Evolutionary conservation across 2,888 invertebrate species (phyloP).

Genomic region (Philereme transversata): DNA sequence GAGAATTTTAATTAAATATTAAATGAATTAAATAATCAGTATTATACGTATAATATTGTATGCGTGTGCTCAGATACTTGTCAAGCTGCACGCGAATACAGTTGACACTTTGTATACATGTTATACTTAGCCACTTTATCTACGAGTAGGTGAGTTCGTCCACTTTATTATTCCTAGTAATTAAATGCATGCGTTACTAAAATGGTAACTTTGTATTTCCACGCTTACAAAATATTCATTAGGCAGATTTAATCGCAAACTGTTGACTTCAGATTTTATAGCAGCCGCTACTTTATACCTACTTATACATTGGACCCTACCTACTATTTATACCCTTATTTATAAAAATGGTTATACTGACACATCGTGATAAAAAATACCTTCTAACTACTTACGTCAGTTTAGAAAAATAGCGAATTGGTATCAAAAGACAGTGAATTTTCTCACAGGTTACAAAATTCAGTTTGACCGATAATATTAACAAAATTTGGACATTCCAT

Average conservation of each 20-base stretch:
- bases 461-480: constrained; percentile 39
- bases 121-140: constrained; percentile 42
- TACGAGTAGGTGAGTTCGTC: constrained; percentile 47
- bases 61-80: constrained; percentile 71
- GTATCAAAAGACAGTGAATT: not conserved
- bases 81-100: constrained; percentile 65
- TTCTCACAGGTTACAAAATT: constrained; percentile 26
- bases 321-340: constrained; percentile 4
- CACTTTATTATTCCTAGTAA: constrained; percentile 43
- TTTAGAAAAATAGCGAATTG: no score
- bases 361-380: no score
- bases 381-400: no score
- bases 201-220: constrained; percentile 41
- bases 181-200: constrained; percentile 56
- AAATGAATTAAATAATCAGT: constrained; percentile 84
- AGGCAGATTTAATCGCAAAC: constrained; percentile 54
- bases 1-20: constrained; percentile 84
- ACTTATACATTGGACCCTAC: constrained; percentile 11
- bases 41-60: constrained; percentile 81
- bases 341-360: no score
- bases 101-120: constrained; percentile 58
- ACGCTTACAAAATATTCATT: constrained; percentile 38
- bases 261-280: constrained; percentile 45
- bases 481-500: constrained; percentile 54
- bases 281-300: constrained; percentile 4